phyloP scores from a whole-genome alignment of 2,888 invertebrate species.

The Caenorhabditis panamensis region DNA sequence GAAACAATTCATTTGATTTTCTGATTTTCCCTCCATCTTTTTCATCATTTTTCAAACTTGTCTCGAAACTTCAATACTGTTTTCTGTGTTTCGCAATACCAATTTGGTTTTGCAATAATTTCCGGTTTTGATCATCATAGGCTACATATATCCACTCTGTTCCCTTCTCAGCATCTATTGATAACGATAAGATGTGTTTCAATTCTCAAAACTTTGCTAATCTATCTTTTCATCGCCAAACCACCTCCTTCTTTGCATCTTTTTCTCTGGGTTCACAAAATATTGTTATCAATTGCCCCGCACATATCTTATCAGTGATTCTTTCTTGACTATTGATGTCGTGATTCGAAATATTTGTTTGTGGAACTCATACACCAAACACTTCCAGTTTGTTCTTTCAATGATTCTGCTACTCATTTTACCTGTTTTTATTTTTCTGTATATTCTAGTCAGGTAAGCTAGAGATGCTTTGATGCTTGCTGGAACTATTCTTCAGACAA shows the following conservation, averaged over 20 bases:
- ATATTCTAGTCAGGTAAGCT: slow-evolving; percentile 10
- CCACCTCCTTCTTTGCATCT: slow-evolving; percentile 1
- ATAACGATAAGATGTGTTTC: slow-evolving; percentile 5
- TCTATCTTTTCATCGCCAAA: slow-evolving; percentile 12
- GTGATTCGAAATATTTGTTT: slow-evolving; percentile 27
- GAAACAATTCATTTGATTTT: slow-evolving; percentile 12
- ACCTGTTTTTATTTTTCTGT: slow-evolving; percentile 10
- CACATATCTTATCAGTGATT: slow-evolving; percentile 40
- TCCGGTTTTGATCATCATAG: slow-evolving; percentile 10
- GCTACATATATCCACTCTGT: slow-evolving; percentile 8
- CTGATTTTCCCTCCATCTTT: slow-evolving; percentile 14
- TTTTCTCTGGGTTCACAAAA: slow-evolving; percentile 36
- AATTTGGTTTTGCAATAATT: background rate
- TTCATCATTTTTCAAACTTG: background rate
- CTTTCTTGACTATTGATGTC: slow-evolving; percentile 29
- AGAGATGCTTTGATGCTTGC: background rate
- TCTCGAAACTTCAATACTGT: background rate
- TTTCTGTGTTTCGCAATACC: slow-evolving; percentile 26
- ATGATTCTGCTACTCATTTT: slow-evolving; percentile 50
- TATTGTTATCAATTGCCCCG: slow-evolving; percentile 43
- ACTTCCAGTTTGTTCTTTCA: slow-evolving; percentile 3
- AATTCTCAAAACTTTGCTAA: slow-evolving; percentile 22
- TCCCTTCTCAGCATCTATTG: slow-evolving; percentile 10
- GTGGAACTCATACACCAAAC: slow-evolving; percentile 19
- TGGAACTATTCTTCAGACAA: slow-evolving; percentile 20